Evolutionary conservation across 2,113 vertebrate species (phyloP), one percentile per base, ranked within the genome.

Genomic region (Hemibagrus wyckioides): DNA sequence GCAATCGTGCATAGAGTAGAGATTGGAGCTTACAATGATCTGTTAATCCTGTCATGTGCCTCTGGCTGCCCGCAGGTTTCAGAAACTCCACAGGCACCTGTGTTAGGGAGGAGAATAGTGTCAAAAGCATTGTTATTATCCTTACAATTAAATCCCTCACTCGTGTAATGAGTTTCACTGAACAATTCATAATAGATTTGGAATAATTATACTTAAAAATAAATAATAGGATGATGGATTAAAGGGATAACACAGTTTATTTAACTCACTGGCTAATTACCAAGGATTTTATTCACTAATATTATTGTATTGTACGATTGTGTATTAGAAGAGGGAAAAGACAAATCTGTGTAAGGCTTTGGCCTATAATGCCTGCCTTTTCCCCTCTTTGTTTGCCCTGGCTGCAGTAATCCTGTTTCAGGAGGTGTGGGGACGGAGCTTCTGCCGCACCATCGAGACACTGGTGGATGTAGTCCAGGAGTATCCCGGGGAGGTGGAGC

Each of bases 361-460:
- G 79, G 54, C 9, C 5, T 67, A 11, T 57, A 69, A 77, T 41
- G 10, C 33, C 57, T 36, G 44, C 30, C 10, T 79, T 82, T 23
- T 25, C n/a, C 44, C 28, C 6, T 52, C 36, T 87, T 15, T 82
- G 23, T 92, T 59, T 90, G 80, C 13, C 82, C 48, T 84, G 41
- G 90, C 85, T 28, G 6, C 87, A 98, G 98, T 98, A 84, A 86
- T 99, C 90, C 95, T 94, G 86, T 99, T 99, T 93, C 94, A 95
- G 90, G 96, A 97, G 80, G 97, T 99, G 83, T 99, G 97, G 97
- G 94, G 96, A 50, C 97, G 96, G 71, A 99, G 98, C 89, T 97
- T 97, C 94, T 99, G 98, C 90, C 95, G 96, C 84, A 95, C 97
- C 0, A 95, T 97, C 75, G 97, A 99, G 94, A 97, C 95, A 92